These are phyloP conservation scores for Oryzias dopingdopingensis DNA, from an alignment of 2,797 vertebrate species.

Conservation along the genomic window DNA sequence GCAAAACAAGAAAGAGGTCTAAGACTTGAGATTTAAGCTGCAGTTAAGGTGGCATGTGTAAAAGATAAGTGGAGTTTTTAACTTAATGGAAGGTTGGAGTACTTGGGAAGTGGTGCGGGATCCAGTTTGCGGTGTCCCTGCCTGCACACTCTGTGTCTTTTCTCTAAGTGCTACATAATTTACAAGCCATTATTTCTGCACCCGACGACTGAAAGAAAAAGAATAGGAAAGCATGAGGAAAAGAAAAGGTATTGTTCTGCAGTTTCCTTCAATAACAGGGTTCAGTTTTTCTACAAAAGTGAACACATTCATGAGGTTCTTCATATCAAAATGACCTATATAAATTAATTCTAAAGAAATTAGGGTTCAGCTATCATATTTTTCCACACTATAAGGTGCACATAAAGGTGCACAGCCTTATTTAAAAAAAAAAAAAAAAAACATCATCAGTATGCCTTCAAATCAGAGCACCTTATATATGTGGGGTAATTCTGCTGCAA, in stretches of 20 bases:
- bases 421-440: too few relatives aligned
- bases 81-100: slow-evolving; percentile 55
- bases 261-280: slow-evolving; percentile 20
- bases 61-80: slow-evolving; percentile 54
- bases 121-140: slow-evolving; percentile 14
- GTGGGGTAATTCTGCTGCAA: too few relatives aligned
- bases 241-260: slow-evolving; percentile 16
- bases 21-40: slow-evolving; percentile 35
- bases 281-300: neutral
- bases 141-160: slow-evolving; percentile 9
- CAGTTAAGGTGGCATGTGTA: slow-evolving; percentile 42
- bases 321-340: neutral
- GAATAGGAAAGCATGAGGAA: slow-evolving; percentile 7
- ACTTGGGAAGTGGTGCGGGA: slow-evolving; percentile 30
- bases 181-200: slow-evolving; percentile 62
- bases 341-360: too few relatives aligned
- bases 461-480: too few relatives aligned
- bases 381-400: too few relatives aligned
- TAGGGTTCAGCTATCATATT: too few relatives aligned
- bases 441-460: too few relatives aligned
- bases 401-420: too few relatives aligned
- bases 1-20: slow-evolving; percentile 28
- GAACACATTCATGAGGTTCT: neutral
- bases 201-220: slow-evolving; percentile 22
- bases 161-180: slow-evolving; percentile 68